Conservation (phyloP, 1,140 invertebrate species). For the Drosophila varians region DNA sequence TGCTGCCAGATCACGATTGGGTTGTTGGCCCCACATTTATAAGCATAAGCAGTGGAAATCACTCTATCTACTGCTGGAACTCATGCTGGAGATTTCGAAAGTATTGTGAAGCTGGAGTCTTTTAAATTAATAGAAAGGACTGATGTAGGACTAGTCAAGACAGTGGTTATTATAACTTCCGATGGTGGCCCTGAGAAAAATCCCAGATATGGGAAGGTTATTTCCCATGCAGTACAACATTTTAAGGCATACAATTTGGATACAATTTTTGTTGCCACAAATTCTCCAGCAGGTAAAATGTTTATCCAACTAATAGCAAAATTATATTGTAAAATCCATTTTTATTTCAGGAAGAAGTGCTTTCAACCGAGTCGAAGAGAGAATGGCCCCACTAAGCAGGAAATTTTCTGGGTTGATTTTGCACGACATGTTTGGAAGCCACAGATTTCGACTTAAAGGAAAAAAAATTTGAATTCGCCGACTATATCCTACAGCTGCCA, state of each 20-base stretch:
- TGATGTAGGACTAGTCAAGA: too few species aligned
- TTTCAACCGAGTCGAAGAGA: constrained; percentile 65
- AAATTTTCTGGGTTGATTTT: constrained; percentile 69
- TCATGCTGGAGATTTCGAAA: too few species aligned
- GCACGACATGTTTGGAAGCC: constrained; percentile 1
- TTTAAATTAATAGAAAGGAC: too few species aligned
- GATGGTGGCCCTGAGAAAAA: constrained; percentile 81
- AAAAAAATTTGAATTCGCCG: too few species aligned
- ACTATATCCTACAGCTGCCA: too few species aligned
- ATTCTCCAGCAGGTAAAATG: constrained; percentile 76
- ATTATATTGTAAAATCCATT: constrained; percentile 1
- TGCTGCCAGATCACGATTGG: constrained; percentile 84
- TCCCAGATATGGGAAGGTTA: constrained; percentile 79
- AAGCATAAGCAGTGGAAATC: constrained; percentile 57
- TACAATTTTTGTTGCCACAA: constrained; percentile 81
- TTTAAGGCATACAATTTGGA: constrained; percentile 83
- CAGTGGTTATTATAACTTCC: too few species aligned
- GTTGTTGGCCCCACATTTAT: constrained; percentile 60
- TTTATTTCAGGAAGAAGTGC: constrained; percentile 47
- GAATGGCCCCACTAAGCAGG: constrained; percentile 70
- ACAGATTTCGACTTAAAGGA: too few species aligned
- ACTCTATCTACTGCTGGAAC: too few species aligned
- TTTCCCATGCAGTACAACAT: constrained; percentile 68
- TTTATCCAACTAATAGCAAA: constrained; percentile 6
- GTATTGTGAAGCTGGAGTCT: too few species aligned